These are phyloP conservation scores for Penaeus chinensis DNA, from an alignment of 1,140 invertebrate genomes.

Conservation along the genomic window DNA sequence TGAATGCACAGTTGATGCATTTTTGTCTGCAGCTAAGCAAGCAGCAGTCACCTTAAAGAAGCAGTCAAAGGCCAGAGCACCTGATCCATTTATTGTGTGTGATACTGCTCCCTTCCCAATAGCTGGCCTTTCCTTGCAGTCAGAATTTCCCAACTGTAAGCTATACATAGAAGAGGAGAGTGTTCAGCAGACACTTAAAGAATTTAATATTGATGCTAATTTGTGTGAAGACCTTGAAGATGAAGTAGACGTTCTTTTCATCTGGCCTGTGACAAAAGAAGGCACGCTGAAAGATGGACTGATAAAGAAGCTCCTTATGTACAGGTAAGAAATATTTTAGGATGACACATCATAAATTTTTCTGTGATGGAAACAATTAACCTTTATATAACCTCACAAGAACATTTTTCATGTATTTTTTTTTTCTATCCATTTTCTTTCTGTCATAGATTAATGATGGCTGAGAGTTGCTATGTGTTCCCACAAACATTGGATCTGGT, in stretches of 20 bases:
- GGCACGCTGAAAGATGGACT: conserved; percentile 50
- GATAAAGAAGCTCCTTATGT: conserved; percentile 31
- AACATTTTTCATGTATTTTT: background rate
- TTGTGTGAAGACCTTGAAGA: conserved; percentile 37
- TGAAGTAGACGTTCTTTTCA: conserved; percentile 37
- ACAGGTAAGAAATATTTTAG: conserved; percentile 30
- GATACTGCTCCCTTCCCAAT: conserved; percentile 44
- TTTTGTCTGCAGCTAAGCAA: conserved; percentile 20
- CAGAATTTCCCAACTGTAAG: conserved; percentile 17
- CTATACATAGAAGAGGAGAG: conserved; percentile 48
- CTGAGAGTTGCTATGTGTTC: conserved; percentile 25
- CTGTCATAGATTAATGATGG: conserved; percentile 38
- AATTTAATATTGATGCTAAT: conserved; percentile 2
- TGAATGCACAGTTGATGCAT: conserved; percentile 16
- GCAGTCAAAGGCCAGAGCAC: background rate
- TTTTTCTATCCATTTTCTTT: background rate
- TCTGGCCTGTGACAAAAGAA: conserved; percentile 49
- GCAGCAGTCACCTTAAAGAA: background rate
- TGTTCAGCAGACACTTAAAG: background rate
- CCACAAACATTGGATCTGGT: conserved; percentile 39
- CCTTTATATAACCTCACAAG: background rate
- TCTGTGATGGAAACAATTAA: background rate
- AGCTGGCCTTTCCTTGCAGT: conserved; percentile 37
- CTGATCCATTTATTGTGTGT: conserved; percentile 33
- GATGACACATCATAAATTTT: background rate